Evolutionary conservation across 1,140 invertebrate genomes (phyloP).

Genomic region (Diachasmimorpha longicaudata): DNA sequence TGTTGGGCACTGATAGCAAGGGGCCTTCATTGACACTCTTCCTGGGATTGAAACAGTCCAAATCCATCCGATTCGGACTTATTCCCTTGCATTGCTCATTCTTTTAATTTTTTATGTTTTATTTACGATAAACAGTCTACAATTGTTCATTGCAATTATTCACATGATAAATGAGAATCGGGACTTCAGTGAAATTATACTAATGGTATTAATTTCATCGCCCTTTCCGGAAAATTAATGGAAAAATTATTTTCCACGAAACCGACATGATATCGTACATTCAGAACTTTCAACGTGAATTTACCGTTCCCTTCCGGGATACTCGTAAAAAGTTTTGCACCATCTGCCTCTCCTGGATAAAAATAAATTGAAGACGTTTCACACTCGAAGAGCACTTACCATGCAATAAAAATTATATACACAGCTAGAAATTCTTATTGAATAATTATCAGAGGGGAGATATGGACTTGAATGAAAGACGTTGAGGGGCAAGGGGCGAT

Average conservation of each 20-base stretch:
- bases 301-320: too few relatives aligned
- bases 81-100: background rate
- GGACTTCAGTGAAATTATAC: too few relatives aligned
- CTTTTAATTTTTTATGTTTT: background rate
- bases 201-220: too few relatives aligned
- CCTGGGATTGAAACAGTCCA: background rate
- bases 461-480: slow-evolving; percentile 56
- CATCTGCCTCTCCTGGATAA: background rate
- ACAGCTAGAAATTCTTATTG: background rate
- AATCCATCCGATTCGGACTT: background rate
- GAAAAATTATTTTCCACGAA: too few relatives aligned
- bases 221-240: too few relatives aligned
- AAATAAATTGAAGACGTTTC: background rate
- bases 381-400: background rate
- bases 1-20: slow-evolving; percentile 13
- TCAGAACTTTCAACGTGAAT: too few relatives aligned
- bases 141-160: background rate
- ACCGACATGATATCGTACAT: too few relatives aligned
- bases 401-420: background rate
- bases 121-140: background rate
- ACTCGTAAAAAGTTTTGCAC: too few relatives aligned
- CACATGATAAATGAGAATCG: background rate
- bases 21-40: slow-evolving; percentile 17
- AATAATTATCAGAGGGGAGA: slow-evolving; percentile 46
- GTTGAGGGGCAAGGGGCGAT: slow-evolving; percentile 52